Evolutionary conservation across 2,113 vertebrate species (phyloP), one percentile per base, ranked within the genome.

Genomic region (Neotragus moschatus): DNA sequence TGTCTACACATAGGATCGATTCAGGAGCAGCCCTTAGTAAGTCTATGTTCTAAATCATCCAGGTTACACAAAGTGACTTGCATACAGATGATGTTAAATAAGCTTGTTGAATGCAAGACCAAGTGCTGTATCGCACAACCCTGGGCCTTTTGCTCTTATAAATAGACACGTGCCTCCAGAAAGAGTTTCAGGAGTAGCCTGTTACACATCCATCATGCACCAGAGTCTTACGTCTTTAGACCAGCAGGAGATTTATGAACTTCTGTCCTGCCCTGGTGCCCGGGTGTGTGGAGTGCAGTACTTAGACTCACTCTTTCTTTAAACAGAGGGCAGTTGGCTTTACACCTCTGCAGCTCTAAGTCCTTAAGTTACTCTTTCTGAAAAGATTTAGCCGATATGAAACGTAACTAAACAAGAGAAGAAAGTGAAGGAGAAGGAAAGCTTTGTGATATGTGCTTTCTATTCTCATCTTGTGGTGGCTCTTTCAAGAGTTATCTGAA

Each of bases 361-460:
- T 79, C 15, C 26, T 88, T 97, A 93, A 94, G 88, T 94, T 88
- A 86, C 11, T 53, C 43, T 92, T 84, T 87, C 58, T 79, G 49
- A 63, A 79, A 79, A 77, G 21, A 53, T 81, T 94, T 73, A 92
- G n/a, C 15, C 6, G 28, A 33, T 87, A 28, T 61, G 55, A 90
- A 53, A 55, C 1, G 56, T 58, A 93, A 89, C 7, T 73, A 21
- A 73, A 92, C 63, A 16, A 7, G 58, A 43, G 8, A 39, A 43
- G 23, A 33, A 45, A 80, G 60, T 26, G 26, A 96, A 63, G 56
- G 39, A 49, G 39, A 89, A 97, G 14, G 61, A 61, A 56, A 90
- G 2, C 5, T 84, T 95, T 63, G 30, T 94, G 21, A 39, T 73
- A 45, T 1, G 21, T 17, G 6, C 1, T 63, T 81, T 51, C 26